Base-by-base conservation (phyloP, 2,888 invertebrate species). In the Acronicta aceris region DNA sequence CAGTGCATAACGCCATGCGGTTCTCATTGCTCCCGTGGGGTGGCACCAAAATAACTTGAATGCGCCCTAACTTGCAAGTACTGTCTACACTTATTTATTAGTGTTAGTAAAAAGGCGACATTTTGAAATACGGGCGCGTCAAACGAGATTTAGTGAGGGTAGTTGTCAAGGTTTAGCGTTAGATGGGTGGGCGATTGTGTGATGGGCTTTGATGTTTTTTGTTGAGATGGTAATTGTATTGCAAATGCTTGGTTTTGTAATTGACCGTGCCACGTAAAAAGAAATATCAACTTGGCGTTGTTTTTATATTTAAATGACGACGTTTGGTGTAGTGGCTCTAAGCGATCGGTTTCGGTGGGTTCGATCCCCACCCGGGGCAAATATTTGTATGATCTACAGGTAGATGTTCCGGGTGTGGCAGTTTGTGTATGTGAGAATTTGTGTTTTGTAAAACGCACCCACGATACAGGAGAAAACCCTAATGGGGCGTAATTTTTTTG, bases 11-110 rank as follows among this genome's bases (percentile, higher is more conserved):
- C 55, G 46, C 57, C 73, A 67, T 59, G 59, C 67, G 67, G 76
- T 67, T 58, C 52, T 76, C 72, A 81, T 74, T 68, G 70, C 74
- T 63, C 85, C 71, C 83, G 12, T 47, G 82, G 79, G 85, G 73
- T 51, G 30, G 16, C 40, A 65, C 75, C 60, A 63, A 82, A 83
- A 83, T 83, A 83, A 65, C 78, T 70, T 64, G 68, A 71, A 73
- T 58, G 65, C 47, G 56, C 53, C 72, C 54, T 21, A 54, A 59
- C 41, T 53, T 15, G 47, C 45, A 70, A 72, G 62, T 49, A 62
- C 68, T 61, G 75, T 76, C 78, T 47, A 33, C n/a, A 33, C 47
- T 59, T 74, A 76, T 76, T 76, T 76, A 76, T 76, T 72, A 62
- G 46, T 33, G 15, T 16, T 7, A 52, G 54, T 66, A 62, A 55